Conservation (phyloP, 1,140 invertebrate genomes). For the Drosophila lini region DNA sequence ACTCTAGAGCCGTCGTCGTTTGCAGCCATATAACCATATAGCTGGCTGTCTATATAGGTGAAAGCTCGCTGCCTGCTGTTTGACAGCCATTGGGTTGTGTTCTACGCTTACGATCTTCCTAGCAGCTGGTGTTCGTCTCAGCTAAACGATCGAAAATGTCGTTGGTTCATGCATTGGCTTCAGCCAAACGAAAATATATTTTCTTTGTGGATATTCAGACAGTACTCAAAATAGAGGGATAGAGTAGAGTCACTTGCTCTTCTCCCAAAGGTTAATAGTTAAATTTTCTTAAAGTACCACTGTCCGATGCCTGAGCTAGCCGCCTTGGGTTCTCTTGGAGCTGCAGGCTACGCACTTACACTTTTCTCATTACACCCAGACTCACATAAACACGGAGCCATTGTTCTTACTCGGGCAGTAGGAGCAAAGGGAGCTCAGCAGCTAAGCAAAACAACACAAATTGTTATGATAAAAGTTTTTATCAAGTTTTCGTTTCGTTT, state of each 20-base stretch:
- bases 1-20: slow-evolving; percentile 38
- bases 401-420: slow-evolving; percentile 38
- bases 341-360: slow-evolving; percentile 59
- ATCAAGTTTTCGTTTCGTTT: slow-evolving; percentile 73
- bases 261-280: neutral
- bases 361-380: slow-evolving; percentile 70
- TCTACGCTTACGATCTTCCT: neutral
- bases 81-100: neutral
- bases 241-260: neutral
- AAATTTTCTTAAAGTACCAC: slow-evolving; percentile 7
- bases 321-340: slow-evolving; percentile 10
- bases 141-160: slow-evolving; percentile 4
- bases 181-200: neutral
- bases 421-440: slow-evolving; percentile 10
- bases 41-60: slow-evolving; percentile 48
- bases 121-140: neutral
- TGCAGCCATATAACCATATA: slow-evolving; percentile 17
- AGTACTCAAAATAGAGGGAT: neutral
- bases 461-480: slow-evolving; percentile 83
- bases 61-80: slow-evolving; percentile 49
- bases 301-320: neutral
- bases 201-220: neutral
- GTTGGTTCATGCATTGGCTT: neutral
- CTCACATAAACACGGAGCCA: slow-evolving; percentile 35
- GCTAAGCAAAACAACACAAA: slow-evolving; percentile 76